phyloP scores from a whole-genome alignment of 2,888 invertebrate genomes.

The Listrodromus nycthemerus region DNA sequence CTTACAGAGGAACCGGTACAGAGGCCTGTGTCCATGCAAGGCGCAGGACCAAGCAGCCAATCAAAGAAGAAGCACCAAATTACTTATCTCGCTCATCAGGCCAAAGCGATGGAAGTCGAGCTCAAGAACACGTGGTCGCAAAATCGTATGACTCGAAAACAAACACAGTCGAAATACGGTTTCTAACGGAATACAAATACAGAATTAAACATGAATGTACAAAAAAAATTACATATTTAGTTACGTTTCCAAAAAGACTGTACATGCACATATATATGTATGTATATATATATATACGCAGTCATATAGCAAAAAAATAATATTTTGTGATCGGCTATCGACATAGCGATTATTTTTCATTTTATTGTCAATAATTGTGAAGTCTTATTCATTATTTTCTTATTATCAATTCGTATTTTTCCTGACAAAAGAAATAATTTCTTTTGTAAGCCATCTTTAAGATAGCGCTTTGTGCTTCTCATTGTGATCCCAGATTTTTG shows the following conservation, averaged over 20 bases:
- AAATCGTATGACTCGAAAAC: constrained; percentile 92
- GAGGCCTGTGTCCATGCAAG: constrained; percentile 84
- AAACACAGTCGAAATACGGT: constrained; percentile 98
- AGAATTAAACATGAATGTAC: background rate
- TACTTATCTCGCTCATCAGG: constrained; percentile 96
- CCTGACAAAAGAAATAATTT: background rate
- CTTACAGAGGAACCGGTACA: constrained; percentile 89
- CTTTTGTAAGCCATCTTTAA: background rate
- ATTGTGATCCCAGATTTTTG: background rate
- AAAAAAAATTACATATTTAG: background rate
- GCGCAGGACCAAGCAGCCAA: constrained; percentile 87
- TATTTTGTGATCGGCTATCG: background rate
- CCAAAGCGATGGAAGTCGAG: constrained; percentile 97
- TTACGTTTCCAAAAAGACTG: background rate
- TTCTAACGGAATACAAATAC: constrained; percentile 87
- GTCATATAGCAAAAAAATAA: background rate
- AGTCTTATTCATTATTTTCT: background rate
- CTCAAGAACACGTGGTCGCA: constrained; percentile 97
- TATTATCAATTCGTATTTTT: background rate
- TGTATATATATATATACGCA: background rate
- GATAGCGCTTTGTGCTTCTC: background rate
- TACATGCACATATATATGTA: too few species aligned
- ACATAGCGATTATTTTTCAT: background rate
- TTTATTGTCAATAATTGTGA: background rate
- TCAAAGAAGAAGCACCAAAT: constrained; percentile 97